Evolutionary conservation across 2,797 vertebrate genomes (phyloP), one percentile per base, ranked within the genome.

Genomic region (Monodelphis domestica): DNA sequence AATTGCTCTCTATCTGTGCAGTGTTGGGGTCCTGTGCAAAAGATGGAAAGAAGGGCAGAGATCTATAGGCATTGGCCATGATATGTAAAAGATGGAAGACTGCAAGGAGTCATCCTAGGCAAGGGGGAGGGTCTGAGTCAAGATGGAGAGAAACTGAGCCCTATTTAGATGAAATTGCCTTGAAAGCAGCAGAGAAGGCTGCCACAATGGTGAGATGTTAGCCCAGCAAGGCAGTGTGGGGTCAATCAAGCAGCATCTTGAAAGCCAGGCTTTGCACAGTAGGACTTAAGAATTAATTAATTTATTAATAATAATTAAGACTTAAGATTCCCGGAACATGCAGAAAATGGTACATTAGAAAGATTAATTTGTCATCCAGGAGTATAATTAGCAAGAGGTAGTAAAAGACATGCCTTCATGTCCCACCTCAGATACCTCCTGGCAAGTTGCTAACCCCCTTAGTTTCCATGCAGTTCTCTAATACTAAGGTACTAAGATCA

Each of bases 211-310:
- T 90, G 88, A 95, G 91, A 53, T 33, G 88, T 92, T 91, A 97
- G 95, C 95, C 95, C 96, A 97, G 94, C 93, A 93, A 93, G 70
- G 70, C 24, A 84, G 70, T n/a, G 38, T 3, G 24, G 90, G 89
- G 90, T 93, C 84, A 30, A 87, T 33, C 57, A 26, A n/a, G 63
- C 84, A 89, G 89, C 91, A 93, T 54, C 78, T 90, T 70, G 53
- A 84, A 91, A 96, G 78, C 57, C 28, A 56, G 24, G 24, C 38
- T 84, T 84, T 50, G 38, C 9, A 26, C 26, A 84, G 70, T 50
- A 50, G 38, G 30, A 84, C 70, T 84, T 63, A 63, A 14, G 30
- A 63, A 14, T n/a, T n/a, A n/a, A n/a, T n/a, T n/a, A n/a, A n/a
- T n/a, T n/a, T n/a, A n/a, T n/a, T n/a, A n/a, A n/a, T n/a, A n/a